Evolutionary conservation across 1,140 invertebrate species (phyloP), one percentile per base, ranked within the genome.

Genomic region (Aphis gossypii): DNA sequence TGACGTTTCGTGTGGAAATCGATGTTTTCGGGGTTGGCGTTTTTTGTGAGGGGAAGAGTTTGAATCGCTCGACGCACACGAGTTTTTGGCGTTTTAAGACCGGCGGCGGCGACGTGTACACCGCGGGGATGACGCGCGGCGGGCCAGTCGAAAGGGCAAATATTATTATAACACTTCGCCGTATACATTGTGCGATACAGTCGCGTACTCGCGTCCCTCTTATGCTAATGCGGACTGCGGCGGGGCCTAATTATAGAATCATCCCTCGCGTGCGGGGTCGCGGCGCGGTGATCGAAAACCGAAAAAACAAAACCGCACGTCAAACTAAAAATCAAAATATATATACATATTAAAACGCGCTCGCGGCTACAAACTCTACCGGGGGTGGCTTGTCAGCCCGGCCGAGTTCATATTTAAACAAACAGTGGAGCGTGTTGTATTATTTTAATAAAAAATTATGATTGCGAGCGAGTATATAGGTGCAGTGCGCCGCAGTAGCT

Each of bases 191-290:
- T 68, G n/a, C 30, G 54, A 54, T n/a, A 20, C 30, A 76, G 4
- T n/a, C 30, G 30, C 30, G 60, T 18, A 51, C 18, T 48, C 68
- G 60, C 88, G 56, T 92, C 90, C 90, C 76, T 90, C 54, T 82
- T 92, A 92, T 92, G 90, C 44, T 92, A 92, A 92, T 92, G n/a
- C 44, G 9, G 23, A 5, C 25, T 30, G 48, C 35, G 1, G 48
- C 23, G 38, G 21, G 21, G 82, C 46, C 82, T 86, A 93, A 93
- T 93, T 93, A 93, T 86, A 86, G 76, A 51, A 83, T 68, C 35
- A 68, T 93, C 92, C 92, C 92, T 93, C 48, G 20, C 60, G 41
- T 20, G 41, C 60, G 90, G 9, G 30, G 46, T 54, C n/a, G 35
- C 11, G 7, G 86, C 23, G 20, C 4, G n/a, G 21, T 23, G 25